These are phyloP conservation scores for Rhyacophila brunnea DNA, from an alignment of 1,140 invertebrate genomes.

Conservation along the genomic window DNA sequence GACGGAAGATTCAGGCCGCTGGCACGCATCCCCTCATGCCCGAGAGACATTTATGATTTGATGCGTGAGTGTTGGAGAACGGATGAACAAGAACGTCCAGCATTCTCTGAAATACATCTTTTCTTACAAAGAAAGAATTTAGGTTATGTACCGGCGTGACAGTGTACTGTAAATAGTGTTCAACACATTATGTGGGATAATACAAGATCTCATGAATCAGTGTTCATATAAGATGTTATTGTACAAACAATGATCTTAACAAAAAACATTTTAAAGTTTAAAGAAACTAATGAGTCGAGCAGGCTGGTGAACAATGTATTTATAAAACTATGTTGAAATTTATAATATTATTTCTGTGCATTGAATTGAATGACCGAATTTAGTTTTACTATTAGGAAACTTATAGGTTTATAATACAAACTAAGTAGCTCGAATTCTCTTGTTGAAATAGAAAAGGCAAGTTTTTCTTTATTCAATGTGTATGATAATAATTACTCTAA, in stretches of 20 bases:
- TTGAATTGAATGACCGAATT: not conserved
- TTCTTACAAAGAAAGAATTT: conserved; percentile 85
- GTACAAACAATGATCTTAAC: not conserved
- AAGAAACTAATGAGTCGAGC: not conserved
- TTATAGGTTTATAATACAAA: not conserved
- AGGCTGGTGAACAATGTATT: not conserved
- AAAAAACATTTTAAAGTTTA: not conserved
- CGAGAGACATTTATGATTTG: conserved; percentile 83
- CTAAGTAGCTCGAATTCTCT: not conserved
- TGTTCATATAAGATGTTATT: conserved; percentile 21
- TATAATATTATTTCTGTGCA: not conserved
- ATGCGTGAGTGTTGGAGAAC: conserved; percentile 90
- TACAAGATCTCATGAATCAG: conserved; percentile 19
- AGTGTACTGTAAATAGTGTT: conserved; percentile 14
- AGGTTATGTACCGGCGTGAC: conserved; percentile 65
- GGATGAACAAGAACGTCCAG: conserved; percentile 73
- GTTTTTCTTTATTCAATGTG: not conserved
- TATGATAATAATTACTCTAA: not conserved
- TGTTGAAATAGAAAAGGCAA: not conserved
- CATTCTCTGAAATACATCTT: conserved; percentile 83
- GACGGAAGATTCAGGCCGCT: conserved; percentile 65
- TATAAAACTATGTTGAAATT: not conserved
- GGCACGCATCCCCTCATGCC: conserved; percentile 67
- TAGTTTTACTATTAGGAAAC: not conserved
- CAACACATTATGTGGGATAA: conserved; percentile 23